Evolutionary conservation across 92 coral and sea anemone species (phyloP).

Genomic region (Umimayanthus kanabou): DNA sequence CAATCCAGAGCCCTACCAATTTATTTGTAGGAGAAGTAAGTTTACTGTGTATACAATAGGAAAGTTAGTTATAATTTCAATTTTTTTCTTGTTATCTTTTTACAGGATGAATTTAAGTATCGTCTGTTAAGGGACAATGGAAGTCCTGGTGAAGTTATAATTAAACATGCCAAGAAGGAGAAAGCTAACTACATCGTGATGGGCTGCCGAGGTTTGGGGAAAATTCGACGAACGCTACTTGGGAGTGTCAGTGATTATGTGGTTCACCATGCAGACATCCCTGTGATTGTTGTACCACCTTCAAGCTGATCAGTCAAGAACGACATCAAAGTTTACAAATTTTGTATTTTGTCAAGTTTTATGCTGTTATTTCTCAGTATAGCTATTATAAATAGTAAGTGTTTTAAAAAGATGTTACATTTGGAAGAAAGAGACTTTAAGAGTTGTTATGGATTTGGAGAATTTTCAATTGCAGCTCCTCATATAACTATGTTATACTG

Average conservation of each 20-base stretch:
- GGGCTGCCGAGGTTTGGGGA: constrained; percentile 41
- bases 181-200: constrained; percentile 39
- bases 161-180: constrained; percentile 29
- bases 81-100: background rate
- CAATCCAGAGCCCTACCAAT: too few relatives aligned
- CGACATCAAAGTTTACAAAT: background rate
- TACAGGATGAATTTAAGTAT: constrained; percentile 22
- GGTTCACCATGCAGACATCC: constrained; percentile 32
- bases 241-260: constrained; percentile 42
- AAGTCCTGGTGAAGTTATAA: constrained; percentile 37
- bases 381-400: too few relatives aligned
- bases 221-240: constrained; percentile 31
- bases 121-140: constrained; percentile 33
- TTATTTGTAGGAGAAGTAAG: too few relatives aligned
- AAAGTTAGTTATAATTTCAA: too few relatives aligned
- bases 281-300: constrained; percentile 40
- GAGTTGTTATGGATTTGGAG: too few relatives aligned
- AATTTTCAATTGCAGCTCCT: too few relatives aligned
- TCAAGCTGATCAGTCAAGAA: background rate
- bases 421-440: too few relatives aligned
- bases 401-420: too few relatives aligned
- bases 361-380: background rate
- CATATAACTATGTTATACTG: too few relatives aligned
- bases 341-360: background rate
- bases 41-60: too few relatives aligned